Evolutionary conservation across 2,888 invertebrate species (phyloP).

Genomic region (Leucophenga maculata): DNA sequence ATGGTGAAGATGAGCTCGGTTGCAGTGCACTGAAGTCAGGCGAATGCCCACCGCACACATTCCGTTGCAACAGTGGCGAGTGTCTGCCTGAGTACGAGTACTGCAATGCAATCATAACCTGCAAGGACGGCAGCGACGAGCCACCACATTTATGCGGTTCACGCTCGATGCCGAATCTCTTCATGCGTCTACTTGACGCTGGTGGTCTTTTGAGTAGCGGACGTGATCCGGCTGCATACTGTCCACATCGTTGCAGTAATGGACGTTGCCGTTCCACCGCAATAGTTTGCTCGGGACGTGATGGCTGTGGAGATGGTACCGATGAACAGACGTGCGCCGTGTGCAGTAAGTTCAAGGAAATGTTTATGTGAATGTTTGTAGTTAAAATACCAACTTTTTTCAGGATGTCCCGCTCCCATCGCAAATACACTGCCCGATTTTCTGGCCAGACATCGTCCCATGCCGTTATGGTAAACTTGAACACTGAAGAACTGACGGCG

Average conservation of each 20-base stretch:
- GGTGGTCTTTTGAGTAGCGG: conserved; percentile 59
- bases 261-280: conserved; percentile 91
- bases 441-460: conserved; percentile 64
- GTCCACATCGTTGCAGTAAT: conserved; percentile 89
- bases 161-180: conserved; percentile 72
- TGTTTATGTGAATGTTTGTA: too few species aligned
- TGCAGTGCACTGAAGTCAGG: conserved; percentile 76
- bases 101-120: conserved; percentile 90
- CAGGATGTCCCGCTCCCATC: conserved; percentile 75
- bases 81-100: conserved; percentile 92
- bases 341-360: conserved; percentile 82
- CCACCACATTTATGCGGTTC: conserved; percentile 82
- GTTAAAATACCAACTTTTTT: too few species aligned
- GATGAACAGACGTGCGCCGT: conserved; percentile 89
- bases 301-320: conserved; percentile 92
- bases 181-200: conserved; percentile 67
- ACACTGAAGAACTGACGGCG: conserved; percentile 27
- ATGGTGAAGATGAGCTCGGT: conserved; percentile 83
- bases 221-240: conserved; percentile 71
- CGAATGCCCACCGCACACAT: conserved; percentile 84
- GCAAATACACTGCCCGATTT: conserved; percentile 54
- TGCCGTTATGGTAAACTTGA: conserved; percentile 66
- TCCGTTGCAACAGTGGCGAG: conserved; percentile 88
- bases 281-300: conserved; percentile 89
- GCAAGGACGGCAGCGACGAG: conserved; percentile 92